Conservation (phyloP, 2,797 vertebrate species). For the Acridotheres tristis region DNA sequence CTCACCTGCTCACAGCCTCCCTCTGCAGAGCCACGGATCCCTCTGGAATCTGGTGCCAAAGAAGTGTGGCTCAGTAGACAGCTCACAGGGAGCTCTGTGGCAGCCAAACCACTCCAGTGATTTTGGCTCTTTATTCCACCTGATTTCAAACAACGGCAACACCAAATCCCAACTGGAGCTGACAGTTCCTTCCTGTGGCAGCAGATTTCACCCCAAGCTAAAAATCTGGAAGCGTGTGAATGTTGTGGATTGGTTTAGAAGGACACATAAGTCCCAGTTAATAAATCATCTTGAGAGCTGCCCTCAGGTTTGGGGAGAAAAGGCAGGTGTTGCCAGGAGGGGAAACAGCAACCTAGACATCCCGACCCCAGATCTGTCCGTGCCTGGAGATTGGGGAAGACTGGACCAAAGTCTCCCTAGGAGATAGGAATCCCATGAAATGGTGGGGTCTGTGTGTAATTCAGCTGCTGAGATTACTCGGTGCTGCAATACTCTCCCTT, state of each 20-base stretch:
- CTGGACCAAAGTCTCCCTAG: neutral
- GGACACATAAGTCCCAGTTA: neutral
- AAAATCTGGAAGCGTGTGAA: neutral
- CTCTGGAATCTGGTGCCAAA: neutral
- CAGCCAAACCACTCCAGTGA: fast-evolving
- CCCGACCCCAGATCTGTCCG: fast-evolving
- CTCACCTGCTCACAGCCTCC: neutral
- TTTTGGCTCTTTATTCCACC: neutral
- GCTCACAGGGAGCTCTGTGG: neutral
- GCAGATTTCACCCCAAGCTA: neutral
- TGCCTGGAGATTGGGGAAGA: fast-evolving
- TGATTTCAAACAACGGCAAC: neutral
- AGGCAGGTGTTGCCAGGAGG: neutral
- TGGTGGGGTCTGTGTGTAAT: neutral
- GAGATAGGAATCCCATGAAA: neutral
- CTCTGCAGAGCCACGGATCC: neutral
- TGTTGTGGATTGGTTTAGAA: neutral
- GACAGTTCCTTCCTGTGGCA: neutral
- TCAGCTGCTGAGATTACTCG: neutral
- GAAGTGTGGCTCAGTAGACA: neutral
- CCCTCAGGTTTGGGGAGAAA: neutral
- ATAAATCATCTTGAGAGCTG: neutral
- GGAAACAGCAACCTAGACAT: neutral
- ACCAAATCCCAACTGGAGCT: neutral
- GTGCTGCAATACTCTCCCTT: neutral